phyloP scores from a whole-genome alignment of 2,888 invertebrate genomes.

The Pollenia amentaria region DNA sequence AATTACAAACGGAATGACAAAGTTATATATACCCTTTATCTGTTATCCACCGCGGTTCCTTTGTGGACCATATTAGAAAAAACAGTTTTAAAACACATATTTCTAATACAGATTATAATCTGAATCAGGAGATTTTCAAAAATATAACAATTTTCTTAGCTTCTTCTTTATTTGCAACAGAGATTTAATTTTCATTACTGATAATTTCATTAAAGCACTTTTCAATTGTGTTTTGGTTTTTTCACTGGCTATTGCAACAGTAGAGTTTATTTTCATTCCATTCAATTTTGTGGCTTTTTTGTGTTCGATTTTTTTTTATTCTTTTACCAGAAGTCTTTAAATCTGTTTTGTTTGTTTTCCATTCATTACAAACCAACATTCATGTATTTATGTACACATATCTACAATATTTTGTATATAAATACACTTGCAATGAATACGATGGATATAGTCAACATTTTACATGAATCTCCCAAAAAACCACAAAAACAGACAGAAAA shows the following conservation, averaged over 20 bases:
- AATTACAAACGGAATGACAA: too few species aligned
- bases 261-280: constrained; percentile 40
- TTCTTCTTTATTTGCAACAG: not conserved
- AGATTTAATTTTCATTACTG: too few species aligned
- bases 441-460: constrained; percentile 11
- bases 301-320: constrained; percentile 40
- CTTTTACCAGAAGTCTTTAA: constrained; percentile 68
- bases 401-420: not conserved
- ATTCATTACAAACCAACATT: too few species aligned
- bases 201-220: not conserved
- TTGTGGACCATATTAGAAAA: too few species aligned
- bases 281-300: constrained; percentile 34
- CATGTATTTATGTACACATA: not conserved
- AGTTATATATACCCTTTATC: too few species aligned
- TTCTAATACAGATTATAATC: too few species aligned
- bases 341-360: constrained; percentile 54
- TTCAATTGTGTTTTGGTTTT: constrained; percentile 1
- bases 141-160: not conserved
- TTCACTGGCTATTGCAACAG: constrained; percentile 23
- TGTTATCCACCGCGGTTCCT: too few species aligned
- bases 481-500: constrained; percentile 39
- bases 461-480: constrained; percentile 29
- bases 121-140: too few species aligned
- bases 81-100: too few species aligned
- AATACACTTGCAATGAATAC: constrained; percentile 19